Evolutionary conservation across 2,797 vertebrate species (phyloP), one percentile per base, ranked within the genome.

Genomic region (Neolamprologus multifasciatus): DNA sequence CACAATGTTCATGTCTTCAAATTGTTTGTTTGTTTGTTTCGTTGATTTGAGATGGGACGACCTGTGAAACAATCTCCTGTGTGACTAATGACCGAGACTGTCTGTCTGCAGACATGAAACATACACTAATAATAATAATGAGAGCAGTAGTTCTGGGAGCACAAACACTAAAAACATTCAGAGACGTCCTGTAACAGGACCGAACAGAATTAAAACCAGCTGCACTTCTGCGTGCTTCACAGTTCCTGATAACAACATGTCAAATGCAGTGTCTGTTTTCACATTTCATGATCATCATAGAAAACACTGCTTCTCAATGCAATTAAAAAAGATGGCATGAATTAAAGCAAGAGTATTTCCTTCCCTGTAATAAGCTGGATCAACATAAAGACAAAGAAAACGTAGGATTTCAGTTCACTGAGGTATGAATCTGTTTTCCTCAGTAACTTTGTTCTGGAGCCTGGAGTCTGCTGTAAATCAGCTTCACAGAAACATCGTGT

Each of bases 51-150:
- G 62, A 0, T 67, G 1, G 33, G 3, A 38, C 2, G 1, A 9
- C 62, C 19, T 21, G 5, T 21, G 19, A 67, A n/a, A 38, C 7
- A 0, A 67, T 67, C 62, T 21, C 0, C 11, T 67, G 62, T 14
- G 11, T 38, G 33, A 67, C 11, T 67, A 21, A 21, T 67, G 2
- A 38, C 3, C 1, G 19, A 38, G 31, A 8, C 19, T 0, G 31
- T 13, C 3, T 36, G 19, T 1, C 62, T 38, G 33, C 19, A 67
- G 62, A 14, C 33, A 38, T 67, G 11, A 67, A 38, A 0, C 1
- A 14, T 3, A 40, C 7, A 67, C 0, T 21, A 3, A 5, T 64
- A 12, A 64, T n/a, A 21, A 67, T 21, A 4, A 67, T 38, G 0
- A 38, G 6, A 67, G 11, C 19, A 38, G 0, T 38, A 67, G 11